Evolutionary conservation across 2,113 vertebrate species (phyloP).

Genomic region (Eulemur rufifrons): DNA sequence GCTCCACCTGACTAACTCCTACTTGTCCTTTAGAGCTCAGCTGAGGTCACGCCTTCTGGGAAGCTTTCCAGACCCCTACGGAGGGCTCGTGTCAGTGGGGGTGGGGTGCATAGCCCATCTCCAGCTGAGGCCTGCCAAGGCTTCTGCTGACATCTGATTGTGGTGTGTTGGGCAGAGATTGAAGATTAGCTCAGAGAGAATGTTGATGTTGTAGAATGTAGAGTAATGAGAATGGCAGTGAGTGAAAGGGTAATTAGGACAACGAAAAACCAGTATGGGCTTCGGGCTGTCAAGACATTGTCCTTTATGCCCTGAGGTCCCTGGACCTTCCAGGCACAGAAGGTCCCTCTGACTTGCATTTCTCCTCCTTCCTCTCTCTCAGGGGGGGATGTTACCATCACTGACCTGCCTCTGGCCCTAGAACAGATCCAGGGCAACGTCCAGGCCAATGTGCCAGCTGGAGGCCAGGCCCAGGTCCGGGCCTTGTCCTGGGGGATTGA

Average conservation of each 20-base stretch:
- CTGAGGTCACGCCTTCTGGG: slow-evolving; percentile 54
- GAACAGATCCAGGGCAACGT: slow-evolving; percentile 88
- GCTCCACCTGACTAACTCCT: slow-evolving; percentile 24
- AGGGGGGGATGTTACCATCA: slow-evolving; percentile 91
- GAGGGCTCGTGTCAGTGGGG: not conserved
- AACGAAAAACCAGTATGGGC: slow-evolving; percentile 28
- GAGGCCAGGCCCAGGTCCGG: slow-evolving; percentile 76
- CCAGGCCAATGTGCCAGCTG: slow-evolving; percentile 83
- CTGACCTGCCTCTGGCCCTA: slow-evolving; percentile 89
- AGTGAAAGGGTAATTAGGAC: not conserved
- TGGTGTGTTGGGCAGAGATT: slow-evolving; percentile 53
- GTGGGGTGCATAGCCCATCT: not conserved
- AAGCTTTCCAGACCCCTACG: slow-evolving; percentile 36
- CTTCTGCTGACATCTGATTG: slow-evolving; percentile 63
- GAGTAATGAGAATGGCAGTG: slow-evolving; percentile 43
- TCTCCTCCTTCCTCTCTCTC: slow-evolving; percentile 61
- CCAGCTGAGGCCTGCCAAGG: not conserved
- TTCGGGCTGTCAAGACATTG: not conserved
- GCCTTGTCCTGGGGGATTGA: slow-evolving; percentile 90
- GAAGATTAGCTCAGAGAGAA: slow-evolving; percentile 69
- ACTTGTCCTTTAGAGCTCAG: slow-evolving; percentile 40
- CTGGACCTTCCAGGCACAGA: slow-evolving; percentile 15
- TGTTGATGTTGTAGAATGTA: slow-evolving; percentile 63
- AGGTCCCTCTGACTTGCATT: slow-evolving; percentile 63
- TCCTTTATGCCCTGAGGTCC: not conserved